Evolutionary conservation across 2,888 invertebrate genomes (phyloP).

Genomic region (Masnerella sp.): DNA sequence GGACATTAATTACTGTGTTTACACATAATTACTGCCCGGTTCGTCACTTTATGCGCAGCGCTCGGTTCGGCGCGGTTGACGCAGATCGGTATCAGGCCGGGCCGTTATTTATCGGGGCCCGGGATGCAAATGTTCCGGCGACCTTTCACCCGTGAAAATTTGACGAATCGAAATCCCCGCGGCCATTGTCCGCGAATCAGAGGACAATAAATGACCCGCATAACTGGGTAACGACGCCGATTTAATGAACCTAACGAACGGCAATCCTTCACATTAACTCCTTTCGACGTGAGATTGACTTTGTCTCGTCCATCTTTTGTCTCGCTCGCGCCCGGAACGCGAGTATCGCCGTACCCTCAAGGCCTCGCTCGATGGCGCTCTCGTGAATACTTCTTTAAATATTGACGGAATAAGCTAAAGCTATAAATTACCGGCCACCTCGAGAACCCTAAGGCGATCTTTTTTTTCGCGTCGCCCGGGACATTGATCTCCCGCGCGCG

Average conservation of each 20-base stretch:
- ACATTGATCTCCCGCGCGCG: conserved; percentile 62
- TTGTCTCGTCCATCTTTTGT: conserved; percentile 44
- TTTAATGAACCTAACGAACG: conserved; percentile 63
- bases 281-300: conserved; percentile 49
- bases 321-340: conserved; percentile 40
- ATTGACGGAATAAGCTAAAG: conserved; percentile 71
- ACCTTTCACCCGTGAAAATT: no score
- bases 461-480: conserved; percentile 61
- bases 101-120: no score
- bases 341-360: conserved; percentile 53
- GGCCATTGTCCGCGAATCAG: no score
- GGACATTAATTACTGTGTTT: conserved; percentile 70
- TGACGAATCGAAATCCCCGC: background rate
- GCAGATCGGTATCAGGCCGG: conserved; percentile 4
- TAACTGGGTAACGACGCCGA: conserved; percentile 54
- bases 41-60: conserved; percentile 51
- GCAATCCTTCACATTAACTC: conserved; percentile 49
- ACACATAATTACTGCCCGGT: conserved; percentile 65
- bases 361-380: conserved; percentile 58
- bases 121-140: no score
- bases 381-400: conserved; percentile 66
- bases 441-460: conserved; percentile 62
- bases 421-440: conserved; percentile 70
- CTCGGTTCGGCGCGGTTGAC: conserved; percentile 37
- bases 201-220: conserved; percentile 26